phyloP scores from a whole-genome alignment of 2,113 vertebrate species.

The Mustela nigripes region DNA sequence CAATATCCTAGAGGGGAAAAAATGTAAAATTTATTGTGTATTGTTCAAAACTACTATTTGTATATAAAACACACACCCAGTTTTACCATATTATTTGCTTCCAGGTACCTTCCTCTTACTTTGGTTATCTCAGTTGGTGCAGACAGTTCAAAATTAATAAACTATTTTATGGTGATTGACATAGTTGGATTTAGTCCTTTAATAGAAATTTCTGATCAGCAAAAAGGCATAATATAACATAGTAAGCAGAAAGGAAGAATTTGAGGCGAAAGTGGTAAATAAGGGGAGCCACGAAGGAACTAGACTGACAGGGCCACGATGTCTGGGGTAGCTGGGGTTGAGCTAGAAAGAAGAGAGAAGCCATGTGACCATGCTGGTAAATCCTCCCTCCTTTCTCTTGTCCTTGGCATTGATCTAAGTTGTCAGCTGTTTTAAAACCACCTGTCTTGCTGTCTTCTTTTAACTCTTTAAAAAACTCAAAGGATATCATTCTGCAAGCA shows the following conservation, averaged over 20 bases:
- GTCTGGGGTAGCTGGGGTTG: background rate
- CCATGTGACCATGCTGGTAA: background rate
- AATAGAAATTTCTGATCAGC: background rate
- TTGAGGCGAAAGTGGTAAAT: background rate
- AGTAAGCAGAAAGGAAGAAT: background rate
- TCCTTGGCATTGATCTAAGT: background rate
- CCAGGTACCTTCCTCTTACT: background rate
- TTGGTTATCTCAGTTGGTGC: background rate
- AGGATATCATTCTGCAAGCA: background rate
- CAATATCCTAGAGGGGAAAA: background rate
- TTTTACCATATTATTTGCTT: conserved; percentile 6
- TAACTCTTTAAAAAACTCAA: conserved; percentile 9
- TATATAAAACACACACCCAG: background rate
- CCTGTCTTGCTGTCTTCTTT: background rate
- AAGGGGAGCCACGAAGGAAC: background rate
- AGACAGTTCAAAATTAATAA: background rate
- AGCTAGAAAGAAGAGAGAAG: background rate
- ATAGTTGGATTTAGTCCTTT: conserved; percentile 6
- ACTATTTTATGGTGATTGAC: background rate
- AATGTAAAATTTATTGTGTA: background rate
- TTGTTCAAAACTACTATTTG: background rate
- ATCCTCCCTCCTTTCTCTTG: background rate
- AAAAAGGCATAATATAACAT: background rate
- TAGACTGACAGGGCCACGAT: background rate
- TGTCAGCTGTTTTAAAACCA: background rate